Percentiles rank a stretch among this genome's conserved stretches.
Conservation (phyloP, 1,140 invertebrate species). For the Physella acuta region DNA sequence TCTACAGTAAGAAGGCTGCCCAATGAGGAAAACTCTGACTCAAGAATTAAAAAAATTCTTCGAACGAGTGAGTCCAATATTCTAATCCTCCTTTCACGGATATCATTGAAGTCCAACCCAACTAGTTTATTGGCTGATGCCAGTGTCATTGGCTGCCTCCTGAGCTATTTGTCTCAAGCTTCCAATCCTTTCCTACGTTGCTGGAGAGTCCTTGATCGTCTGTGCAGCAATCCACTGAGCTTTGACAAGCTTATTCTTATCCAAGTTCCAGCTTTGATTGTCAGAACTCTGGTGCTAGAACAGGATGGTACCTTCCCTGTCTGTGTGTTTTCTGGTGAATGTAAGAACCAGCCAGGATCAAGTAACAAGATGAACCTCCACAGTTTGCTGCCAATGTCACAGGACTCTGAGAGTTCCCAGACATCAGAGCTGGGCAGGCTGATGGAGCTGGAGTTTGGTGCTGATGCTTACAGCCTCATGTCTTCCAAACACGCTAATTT, state of each 20-base stretch:
- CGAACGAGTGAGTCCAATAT: slow-evolving; percentile 37
- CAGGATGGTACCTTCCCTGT: slow-evolving; percentile 6
- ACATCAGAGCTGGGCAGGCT: slow-evolving; percentile 15
- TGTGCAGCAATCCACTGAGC: slow-evolving; percentile 33
- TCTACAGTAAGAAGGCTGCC: no score
- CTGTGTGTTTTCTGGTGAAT: background rate
- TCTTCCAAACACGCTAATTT: background rate
- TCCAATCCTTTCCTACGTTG: slow-evolving; percentile 27
- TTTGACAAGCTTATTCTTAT: slow-evolving; percentile 32
- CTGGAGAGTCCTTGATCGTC: slow-evolving; percentile 30
- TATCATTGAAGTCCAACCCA: slow-evolving; percentile 39
- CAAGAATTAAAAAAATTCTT: slow-evolving; percentile 11
- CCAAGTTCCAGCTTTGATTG: slow-evolving; percentile 27
- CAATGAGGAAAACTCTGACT: background rate
- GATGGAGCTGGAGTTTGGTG: slow-evolving; percentile 24
- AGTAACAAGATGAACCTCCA: background rate
- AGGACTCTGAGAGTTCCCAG: slow-evolving; percentile 16
- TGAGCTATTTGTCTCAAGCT: slow-evolving; percentile 31
- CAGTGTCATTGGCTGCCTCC: slow-evolving; percentile 28
- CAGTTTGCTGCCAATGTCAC: slow-evolving; percentile 2
- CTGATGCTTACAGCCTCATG: slow-evolving; percentile 22
- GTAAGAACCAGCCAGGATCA: background rate
- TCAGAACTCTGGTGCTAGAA: slow-evolving; percentile 26
- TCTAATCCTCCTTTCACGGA: slow-evolving; percentile 38
- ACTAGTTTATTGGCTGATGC: slow-evolving; percentile 28